These are phyloP conservation scores for Sthenelais limicola DNA, from an alignment of 2,888 invertebrate genomes.

Conservation along the genomic window DNA sequence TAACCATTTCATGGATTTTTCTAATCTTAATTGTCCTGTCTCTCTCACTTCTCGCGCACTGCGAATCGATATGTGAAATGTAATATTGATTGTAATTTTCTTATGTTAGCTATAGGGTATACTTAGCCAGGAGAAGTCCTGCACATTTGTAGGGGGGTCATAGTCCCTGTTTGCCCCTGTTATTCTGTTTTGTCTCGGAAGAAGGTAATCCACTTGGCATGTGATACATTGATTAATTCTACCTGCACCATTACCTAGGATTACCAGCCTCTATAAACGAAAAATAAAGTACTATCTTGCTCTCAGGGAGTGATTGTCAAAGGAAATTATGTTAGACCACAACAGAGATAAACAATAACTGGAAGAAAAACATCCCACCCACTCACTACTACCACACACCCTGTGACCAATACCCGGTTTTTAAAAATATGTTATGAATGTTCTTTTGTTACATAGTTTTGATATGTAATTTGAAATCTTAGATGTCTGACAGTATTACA, in stretches of 20 bases:
- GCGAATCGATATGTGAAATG: too few species aligned
- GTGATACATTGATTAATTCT: neutral
- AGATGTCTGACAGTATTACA: conserved; percentile 23
- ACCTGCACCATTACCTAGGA: neutral
- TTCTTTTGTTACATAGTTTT: too few species aligned
- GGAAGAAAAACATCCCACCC: neutral
- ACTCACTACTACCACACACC: neutral
- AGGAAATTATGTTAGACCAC: neutral
- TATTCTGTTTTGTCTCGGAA: conserved; percentile 11
- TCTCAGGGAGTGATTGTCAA: conserved; percentile 32
- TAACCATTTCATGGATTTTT: too few species aligned
- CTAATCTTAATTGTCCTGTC: too few species aligned
- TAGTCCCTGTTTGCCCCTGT: neutral
- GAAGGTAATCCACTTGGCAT: conserved; percentile 9
- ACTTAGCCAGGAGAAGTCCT: too few species aligned
- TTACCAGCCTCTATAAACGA: neutral
- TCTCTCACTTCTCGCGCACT: too few species aligned
- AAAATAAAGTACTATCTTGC: conserved; percentile 5
- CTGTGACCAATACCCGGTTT: too few species aligned
- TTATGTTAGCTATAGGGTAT: too few species aligned
- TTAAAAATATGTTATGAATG: too few species aligned
- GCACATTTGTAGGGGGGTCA: too few species aligned
- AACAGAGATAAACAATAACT: neutral
- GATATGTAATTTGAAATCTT: too few species aligned
- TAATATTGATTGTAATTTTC: too few species aligned